These are phyloP conservation scores for Diadophis punctatus DNA, from an alignment of 2,113 vertebrate species.

Conservation along the genomic window DNA sequence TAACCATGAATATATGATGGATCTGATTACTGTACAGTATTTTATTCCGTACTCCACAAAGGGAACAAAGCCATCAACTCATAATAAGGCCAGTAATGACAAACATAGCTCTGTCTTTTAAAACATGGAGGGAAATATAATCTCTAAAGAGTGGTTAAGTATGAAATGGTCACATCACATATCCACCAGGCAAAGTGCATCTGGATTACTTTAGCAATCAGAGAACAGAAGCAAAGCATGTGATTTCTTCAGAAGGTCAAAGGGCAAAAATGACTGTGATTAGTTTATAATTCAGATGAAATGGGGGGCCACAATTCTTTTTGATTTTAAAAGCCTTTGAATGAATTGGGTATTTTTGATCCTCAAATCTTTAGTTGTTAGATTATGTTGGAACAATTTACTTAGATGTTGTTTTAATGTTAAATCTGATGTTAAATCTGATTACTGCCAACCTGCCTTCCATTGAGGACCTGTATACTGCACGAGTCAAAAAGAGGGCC, in stretches of 20 bases:
- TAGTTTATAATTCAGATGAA: not conserved
- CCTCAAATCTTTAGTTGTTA: not conserved
- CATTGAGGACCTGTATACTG: too few species aligned
- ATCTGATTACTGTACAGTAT: not conserved
- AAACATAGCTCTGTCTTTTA: slow-evolving; percentile 1
- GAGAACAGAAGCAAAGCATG: not conserved
- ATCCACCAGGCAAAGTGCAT: not conserved
- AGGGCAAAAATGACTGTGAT: not conserved
- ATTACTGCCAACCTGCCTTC: too few species aligned
- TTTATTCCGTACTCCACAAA: slow-evolving; percentile 10
- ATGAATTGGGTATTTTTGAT: not conserved
- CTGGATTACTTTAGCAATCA: slow-evolving; percentile 3
- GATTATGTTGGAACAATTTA: not conserved
- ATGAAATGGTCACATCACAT: not conserved
- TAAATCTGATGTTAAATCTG: too few species aligned
- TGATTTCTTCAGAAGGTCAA: not conserved
- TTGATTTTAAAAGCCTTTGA: slow-evolving; percentile 15
- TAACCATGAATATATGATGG: not conserved
- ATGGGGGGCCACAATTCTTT: not conserved
- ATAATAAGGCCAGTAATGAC: slow-evolving; percentile 2
- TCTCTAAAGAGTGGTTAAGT: not conserved
- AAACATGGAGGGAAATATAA: not conserved
- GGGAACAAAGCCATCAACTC: not conserved
- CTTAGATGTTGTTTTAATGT: not conserved
- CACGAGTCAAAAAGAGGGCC: too few species aligned